Evolutionary conservation across 1,140 invertebrate species (phyloP).

Genomic region (Papilio xuthus): DNA sequence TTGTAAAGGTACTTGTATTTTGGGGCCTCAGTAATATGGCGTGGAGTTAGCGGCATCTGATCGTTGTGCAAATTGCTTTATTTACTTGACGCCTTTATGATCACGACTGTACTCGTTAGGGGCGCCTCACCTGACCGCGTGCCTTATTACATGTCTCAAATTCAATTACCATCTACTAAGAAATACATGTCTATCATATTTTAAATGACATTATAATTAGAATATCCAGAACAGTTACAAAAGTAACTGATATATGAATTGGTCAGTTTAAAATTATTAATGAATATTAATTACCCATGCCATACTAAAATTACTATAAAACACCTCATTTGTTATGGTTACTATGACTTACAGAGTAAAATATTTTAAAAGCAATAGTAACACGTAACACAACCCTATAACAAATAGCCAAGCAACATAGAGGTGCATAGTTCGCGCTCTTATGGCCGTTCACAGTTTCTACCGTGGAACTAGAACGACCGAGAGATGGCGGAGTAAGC

Average conservation of each 20-base stretch:
- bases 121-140: slow-evolving; percentile 44
- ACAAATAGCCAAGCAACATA: background rate
- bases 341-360: too few relatives aligned
- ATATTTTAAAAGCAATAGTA: background rate
- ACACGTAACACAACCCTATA: background rate
- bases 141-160: background rate
- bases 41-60: background rate
- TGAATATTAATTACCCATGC: too few relatives aligned
- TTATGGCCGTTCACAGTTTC: background rate
- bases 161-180: background rate
- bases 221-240: background rate
- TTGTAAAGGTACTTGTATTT: background rate
- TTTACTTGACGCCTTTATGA: slow-evolving; percentile 52
- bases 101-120: slow-evolving; percentile 54
- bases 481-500: background rate
- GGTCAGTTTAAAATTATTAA: too few relatives aligned
- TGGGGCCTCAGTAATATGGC: slow-evolving; percentile 31
- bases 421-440: background rate
- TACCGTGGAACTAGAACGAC: background rate
- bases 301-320: background rate
- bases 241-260: too few relatives aligned
- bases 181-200: background rate
- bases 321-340: background rate
- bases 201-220: background rate
- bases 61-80: slow-evolving; percentile 46